Base-by-base conservation (phyloP, 2,113 vertebrate genomes). In the Geococcyx californianus region DNA sequence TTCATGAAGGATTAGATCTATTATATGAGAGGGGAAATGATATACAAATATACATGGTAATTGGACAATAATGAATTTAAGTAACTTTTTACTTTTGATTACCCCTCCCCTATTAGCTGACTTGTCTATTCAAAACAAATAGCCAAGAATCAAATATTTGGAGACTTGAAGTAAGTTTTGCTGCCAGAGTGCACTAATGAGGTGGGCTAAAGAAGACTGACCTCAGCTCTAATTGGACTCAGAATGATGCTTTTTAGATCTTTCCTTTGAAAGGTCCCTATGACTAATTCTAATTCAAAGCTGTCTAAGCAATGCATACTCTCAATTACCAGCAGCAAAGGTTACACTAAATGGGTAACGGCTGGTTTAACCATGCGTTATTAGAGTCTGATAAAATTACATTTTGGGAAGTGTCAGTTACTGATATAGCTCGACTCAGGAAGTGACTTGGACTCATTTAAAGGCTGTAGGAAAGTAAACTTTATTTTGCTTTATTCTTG, bases 251-350 rank as follows among this genome's bases (percentile, higher is more conserved):
- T 69, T 96, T 95, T 89, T 69, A 76, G 62, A 40, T 81, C 60
- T 89, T 91, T 94, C 51, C 42, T 92, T 93, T 91, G 38, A 94
- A 94, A 94, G 75, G 36, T 85, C 44, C 34, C 55, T 85, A 36
- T 89, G 78, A 77, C 70, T 93, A 77, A 94, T 87, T 94, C 55
- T 85, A 85, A 92, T 94, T 96, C 93, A 70, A 83, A 85, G 63
- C 70, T 94, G 59, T 34, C 81, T 83, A 81, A 90, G 91, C 82
- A 94, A 82, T 31, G 56, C 77, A 82, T 87, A 62, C 84, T 93
- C 74, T 90, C 75, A 87, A 91, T 94, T 90, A 92, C 63, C 59
- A 94, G 77, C 44, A 93, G 92, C 66, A 96, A 94, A 94, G 78
- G 58, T 94, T 95, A 80, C 52, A 83, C 70, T 84, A 80, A 95